These are phyloP conservation scores for Phytoseiulus persimilis DNA, from an alignment of 2,888 invertebrate species.

Conservation along the genomic window DNA sequence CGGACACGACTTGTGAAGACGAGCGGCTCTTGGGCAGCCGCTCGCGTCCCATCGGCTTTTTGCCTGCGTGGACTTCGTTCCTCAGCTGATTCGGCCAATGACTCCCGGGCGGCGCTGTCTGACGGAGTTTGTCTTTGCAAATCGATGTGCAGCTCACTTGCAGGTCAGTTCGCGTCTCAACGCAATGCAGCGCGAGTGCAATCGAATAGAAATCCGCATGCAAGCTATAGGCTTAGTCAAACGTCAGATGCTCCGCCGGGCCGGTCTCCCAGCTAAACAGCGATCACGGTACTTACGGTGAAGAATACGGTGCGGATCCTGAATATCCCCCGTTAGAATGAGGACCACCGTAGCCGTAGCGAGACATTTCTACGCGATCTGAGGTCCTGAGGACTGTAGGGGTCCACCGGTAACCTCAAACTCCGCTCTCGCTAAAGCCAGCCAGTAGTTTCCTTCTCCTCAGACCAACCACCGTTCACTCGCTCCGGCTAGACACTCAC, in stretches of 20 bases:
- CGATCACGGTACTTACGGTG: not conserved
- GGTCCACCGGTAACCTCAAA: not conserved
- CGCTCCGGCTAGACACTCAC: constrained; percentile 5
- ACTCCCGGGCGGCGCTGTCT: not conserved
- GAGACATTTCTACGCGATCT: not conserved
- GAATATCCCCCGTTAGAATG: not conserved
- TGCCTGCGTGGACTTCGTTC: constrained; percentile 5
- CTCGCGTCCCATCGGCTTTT: not conserved
- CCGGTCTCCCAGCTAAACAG: not conserved
- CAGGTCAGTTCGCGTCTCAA: not conserved
- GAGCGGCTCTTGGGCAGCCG: not conserved
- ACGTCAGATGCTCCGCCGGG: not conserved
- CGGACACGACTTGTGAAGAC: not conserved
- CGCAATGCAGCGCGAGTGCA: not conserved
- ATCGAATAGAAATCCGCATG: not conserved
- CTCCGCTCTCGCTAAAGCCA: not conserved
- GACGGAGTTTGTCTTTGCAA: not conserved
- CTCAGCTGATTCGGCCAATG: not conserved
- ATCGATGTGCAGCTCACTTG: not conserved
- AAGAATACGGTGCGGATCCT: not conserved
- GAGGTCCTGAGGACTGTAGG: not conserved
- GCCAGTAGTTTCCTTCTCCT: not conserved
- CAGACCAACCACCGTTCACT: constrained; percentile 5
- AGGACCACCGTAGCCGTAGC: not conserved
- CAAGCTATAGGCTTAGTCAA: not conserved